These are phyloP conservation scores for Gymnoscelis rufifasciata DNA, from an alignment of 2,888 invertebrate genomes.

Conservation along the genomic window DNA sequence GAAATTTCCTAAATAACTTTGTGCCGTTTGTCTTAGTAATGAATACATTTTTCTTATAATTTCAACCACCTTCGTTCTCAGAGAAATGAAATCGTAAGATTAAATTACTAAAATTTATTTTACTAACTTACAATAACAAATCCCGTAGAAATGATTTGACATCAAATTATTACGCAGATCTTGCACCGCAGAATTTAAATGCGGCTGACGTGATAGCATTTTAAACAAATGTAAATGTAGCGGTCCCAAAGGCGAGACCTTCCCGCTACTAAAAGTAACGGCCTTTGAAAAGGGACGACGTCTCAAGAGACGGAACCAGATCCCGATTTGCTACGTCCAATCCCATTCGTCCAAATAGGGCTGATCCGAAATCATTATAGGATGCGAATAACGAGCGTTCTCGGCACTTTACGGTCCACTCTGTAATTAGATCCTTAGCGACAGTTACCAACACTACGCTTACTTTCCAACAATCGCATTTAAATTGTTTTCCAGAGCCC, in stretches of 20 bases:
- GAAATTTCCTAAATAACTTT: slow-evolving; percentile 62
- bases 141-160: slow-evolving; percentile 8
- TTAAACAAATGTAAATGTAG: slow-evolving; percentile 45
- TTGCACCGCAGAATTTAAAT: slow-evolving; percentile 38
- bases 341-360: slow-evolving; percentile 27
- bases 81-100: slow-evolving; percentile 22
- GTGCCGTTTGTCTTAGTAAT: slow-evolving; percentile 58
- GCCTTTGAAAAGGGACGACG: slow-evolving; percentile 41
- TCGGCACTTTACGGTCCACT: slow-evolving; percentile 26
- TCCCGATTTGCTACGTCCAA: slow-evolving; percentile 38
- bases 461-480: slow-evolving; percentile 47
- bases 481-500: slow-evolving; percentile 41
- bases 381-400: slow-evolving; percentile 35
- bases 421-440: slow-evolving; percentile 37
- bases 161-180: slow-evolving; percentile 31
- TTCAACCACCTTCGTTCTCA: slow-evolving; percentile 22
- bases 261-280: slow-evolving; percentile 45
- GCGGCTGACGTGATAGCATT: slow-evolving; percentile 39
- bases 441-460: slow-evolving; percentile 39
- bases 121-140: neutral
- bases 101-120: neutral
- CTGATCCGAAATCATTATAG: slow-evolving; percentile 45
- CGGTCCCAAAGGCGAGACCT: slow-evolving; percentile 37
- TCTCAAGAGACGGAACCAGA: slow-evolving; percentile 42
- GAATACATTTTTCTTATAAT: slow-evolving; percentile 43